These are phyloP conservation scores for Rhegmatorhina hoffmannsi DNA, from an alignment of 2,113 vertebrate species.

Conservation along the genomic window DNA sequence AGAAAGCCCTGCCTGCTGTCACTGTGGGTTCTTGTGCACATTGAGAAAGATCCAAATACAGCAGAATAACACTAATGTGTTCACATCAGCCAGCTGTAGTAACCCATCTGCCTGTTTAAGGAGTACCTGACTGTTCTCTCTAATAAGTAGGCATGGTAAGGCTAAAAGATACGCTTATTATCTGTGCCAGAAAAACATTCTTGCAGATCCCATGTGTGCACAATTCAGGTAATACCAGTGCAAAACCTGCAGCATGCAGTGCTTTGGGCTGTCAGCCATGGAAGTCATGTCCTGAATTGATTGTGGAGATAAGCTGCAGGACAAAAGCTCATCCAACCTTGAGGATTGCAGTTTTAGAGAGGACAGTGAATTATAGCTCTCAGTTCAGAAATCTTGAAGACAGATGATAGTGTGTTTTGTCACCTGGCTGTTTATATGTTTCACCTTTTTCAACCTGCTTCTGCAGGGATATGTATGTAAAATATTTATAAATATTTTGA, in stretches of 20 bases:
- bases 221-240: neutral
- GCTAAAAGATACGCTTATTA: neutral
- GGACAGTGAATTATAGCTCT: neutral
- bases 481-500: slow-evolving; percentile 4
- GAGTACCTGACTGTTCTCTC: neutral
- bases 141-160: neutral
- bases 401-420: neutral
- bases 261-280: neutral
- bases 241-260: neutral
- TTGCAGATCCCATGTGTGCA: neutral
- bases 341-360: neutral
- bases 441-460: neutral
- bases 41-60: neutral
- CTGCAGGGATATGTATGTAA: neutral
- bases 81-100: neutral
- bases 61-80: neutral
- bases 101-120: neutral
- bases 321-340: neutral
- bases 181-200: neutral
- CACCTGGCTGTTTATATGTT: neutral
- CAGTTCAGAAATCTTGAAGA: neutral
- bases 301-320: neutral
- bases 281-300: neutral
- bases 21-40: neutral
- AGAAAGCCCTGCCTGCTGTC: neutral